A percentile compares a stretch with the other conserved stretches of the same genome.
Evolutionary conservation across 2,113 vertebrate genomes (phyloP).

Genomic region (Regulus satrapa): DNA sequence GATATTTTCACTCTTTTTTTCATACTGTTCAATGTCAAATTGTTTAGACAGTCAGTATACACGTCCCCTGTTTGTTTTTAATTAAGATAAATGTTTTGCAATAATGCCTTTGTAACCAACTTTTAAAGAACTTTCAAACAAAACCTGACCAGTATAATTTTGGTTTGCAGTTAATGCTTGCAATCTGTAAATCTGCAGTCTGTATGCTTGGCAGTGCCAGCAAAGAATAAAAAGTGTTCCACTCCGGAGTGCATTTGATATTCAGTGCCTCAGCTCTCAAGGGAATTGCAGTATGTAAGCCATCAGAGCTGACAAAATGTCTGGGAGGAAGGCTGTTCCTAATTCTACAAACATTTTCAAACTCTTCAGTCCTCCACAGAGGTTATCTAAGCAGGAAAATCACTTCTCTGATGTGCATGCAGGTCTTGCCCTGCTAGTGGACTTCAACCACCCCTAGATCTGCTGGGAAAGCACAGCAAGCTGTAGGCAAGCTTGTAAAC

Average conservation of each 20-base stretch:
- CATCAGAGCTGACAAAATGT: background rate
- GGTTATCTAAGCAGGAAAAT: background rate
- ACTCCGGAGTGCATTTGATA: background rate
- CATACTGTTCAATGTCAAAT: background rate
- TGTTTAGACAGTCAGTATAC: background rate
- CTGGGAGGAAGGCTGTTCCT: background rate
- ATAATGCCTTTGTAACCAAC: background rate
- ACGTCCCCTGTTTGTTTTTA: background rate
- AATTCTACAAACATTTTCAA: background rate
- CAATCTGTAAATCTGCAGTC: background rate
- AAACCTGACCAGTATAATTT: background rate
- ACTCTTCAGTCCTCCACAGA: background rate
- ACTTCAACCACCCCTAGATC: background rate
- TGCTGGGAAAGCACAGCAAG: background rate
- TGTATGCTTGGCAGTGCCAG: background rate
- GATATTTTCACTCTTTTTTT: background rate
- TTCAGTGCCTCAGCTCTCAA: background rate
- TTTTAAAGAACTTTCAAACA: background rate
- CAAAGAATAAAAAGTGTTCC: background rate
- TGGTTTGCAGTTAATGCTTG: background rate
- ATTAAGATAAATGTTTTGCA: background rate
- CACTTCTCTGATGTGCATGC: fast-evolving
- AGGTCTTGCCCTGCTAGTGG: background rate
- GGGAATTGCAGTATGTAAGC: background rate
- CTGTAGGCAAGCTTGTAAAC: background rate